Evolutionary conservation across 2,888 invertebrate species (phyloP), one percentile per base, ranked within the genome.

Genomic region (Athalia rosae): DNA sequence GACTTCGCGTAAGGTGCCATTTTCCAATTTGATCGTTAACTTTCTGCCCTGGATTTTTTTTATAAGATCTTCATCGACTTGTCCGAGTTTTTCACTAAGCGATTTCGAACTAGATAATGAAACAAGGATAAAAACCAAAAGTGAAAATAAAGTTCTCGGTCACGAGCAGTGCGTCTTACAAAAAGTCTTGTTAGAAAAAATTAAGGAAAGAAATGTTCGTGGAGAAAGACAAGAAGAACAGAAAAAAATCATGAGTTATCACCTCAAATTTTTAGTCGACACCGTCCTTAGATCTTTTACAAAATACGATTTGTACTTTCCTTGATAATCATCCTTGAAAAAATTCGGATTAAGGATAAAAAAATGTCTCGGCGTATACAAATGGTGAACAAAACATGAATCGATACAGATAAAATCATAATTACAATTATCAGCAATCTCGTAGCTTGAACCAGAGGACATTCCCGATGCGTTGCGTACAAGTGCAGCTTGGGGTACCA

Each of bases 401-500:
- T 28, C 28, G 48, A 15, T 11, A 11, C 3, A n/a, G 41, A 15
- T 4, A 58, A 76, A n/a, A 76, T 7, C 11, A 8, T 71, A 87
- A 91, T 89, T 88, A 93, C 93, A 87, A 91, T 90, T 67, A 93
- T 88, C 45, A 93, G 87, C 71, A 93, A 89, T 83, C 90, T 91
- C 5, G 91, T 90, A 0, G 93, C 93, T 48, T 89, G 84, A 45
- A 82, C 84, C 71, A 93, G 87, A 8, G 90, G 82, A 82, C 92
- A 92, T 80, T 86, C 89, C 71, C 84, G 87, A 82, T 93, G 92
- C 7, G 92, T 93, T 50, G 90, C 90, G 80, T 90, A 90, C 53
- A 93, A 85, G 86, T 91, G 89, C 85, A 92, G 90, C 64, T 92
- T 91, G 1, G 92, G 93, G 85, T 92, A 92, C 93, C 93, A 93